These are phyloP conservation scores for Diplazon laetatorius DNA, from an alignment of 2,888 invertebrate genomes.

Conservation along the genomic window DNA sequence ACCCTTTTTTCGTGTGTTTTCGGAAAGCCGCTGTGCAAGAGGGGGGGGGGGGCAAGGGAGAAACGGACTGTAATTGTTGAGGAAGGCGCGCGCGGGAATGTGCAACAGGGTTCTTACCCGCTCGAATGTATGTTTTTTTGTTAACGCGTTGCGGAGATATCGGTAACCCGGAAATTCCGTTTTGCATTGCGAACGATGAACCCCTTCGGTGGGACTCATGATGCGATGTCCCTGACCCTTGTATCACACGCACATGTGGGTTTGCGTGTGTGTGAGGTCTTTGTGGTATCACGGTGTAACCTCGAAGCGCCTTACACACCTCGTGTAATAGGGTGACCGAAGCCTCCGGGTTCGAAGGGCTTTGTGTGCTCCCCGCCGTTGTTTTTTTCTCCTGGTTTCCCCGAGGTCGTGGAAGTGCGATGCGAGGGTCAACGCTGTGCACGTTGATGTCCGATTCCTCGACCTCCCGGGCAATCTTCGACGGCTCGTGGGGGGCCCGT, in stretches of 20 bases:
- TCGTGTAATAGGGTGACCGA: constrained; percentile 25
- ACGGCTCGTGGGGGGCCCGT: too few relatives aligned
- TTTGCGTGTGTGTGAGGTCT: too few relatives aligned
- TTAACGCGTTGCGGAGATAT: not conserved
- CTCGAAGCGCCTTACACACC: too few relatives aligned
- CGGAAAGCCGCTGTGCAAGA: too few relatives aligned
- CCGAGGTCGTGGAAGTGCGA: too few relatives aligned
- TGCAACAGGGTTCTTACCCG: too few relatives aligned
- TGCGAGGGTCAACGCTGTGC: constrained; percentile 52
- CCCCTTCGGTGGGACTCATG: not conserved
- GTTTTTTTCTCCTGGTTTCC: too few relatives aligned
- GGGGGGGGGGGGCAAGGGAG: too few relatives aligned
- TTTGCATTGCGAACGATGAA: not conserved
- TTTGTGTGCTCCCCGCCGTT: too few relatives aligned
- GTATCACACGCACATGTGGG: not conserved
- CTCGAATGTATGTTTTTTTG: too few relatives aligned
- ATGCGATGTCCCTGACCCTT: constrained; percentile 8
- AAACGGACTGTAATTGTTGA: too few relatives aligned
- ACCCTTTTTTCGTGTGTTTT: constrained; percentile 17
- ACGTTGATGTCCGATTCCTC: constrained; percentile 71
- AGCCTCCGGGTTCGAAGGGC: not conserved
- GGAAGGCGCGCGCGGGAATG: too few relatives aligned
- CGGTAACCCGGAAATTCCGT: constrained; percentile 11
- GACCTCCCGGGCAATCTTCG: constrained; percentile 71
- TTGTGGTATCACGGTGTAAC: not conserved